Conservation (phyloP, 2,797 vertebrate species). For the Rallus crepitans region DNA sequence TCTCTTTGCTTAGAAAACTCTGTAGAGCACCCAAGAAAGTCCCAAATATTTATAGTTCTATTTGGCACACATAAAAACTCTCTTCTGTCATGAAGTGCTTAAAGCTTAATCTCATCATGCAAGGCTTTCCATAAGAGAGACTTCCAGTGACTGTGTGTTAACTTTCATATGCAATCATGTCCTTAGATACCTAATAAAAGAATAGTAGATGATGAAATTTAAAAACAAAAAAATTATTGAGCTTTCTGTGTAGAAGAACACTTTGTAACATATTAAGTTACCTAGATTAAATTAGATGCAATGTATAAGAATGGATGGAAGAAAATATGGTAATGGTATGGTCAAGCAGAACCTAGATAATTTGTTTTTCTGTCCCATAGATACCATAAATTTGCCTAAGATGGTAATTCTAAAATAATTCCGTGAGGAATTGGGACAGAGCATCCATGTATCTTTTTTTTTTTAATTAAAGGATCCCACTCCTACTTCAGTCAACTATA, state of each 20-base stretch:
- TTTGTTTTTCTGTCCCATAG: not conserved
- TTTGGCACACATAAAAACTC: not conserved
- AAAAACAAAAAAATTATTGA: not conserved
- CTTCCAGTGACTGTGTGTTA: not conserved
- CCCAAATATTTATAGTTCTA: not conserved
- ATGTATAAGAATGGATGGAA: not conserved
- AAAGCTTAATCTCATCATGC: not conserved
- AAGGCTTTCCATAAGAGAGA: not conserved
- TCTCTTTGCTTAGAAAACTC: not conserved
- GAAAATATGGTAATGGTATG: not conserved
- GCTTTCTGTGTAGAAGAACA: accelerated
- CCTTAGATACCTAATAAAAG: not conserved
- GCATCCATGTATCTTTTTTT: not conserved
- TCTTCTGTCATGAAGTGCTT: not conserved
- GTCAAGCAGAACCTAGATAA: not conserved
- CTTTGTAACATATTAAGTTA: not conserved
- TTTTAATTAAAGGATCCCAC: not conserved
- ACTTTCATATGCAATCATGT: not conserved
- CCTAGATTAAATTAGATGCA: not conserved
- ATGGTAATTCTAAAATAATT: not conserved
- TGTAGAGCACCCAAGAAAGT: not conserved
- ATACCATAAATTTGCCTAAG: not conserved
- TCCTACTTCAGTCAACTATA: not conserved
- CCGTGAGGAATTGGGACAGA: not conserved
- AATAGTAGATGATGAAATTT: not conserved